Conservation (phyloP, 2,888 invertebrate species). For the Tethea ocularis region DNA sequence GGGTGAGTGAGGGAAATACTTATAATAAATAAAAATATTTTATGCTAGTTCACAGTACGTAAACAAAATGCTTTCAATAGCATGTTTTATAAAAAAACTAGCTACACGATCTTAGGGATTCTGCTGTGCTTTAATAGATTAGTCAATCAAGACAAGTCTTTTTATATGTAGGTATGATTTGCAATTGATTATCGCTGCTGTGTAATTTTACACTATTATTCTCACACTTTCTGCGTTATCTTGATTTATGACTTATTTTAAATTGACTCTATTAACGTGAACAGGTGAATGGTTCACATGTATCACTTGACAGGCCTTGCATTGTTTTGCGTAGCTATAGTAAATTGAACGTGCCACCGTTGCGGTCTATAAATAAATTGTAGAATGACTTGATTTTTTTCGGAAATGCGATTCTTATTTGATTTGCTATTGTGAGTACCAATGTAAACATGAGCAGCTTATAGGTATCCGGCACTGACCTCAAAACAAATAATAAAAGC, state of each 20-base stretch:
- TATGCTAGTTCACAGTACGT: no score
- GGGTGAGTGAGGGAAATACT: slow-evolving; percentile 68
- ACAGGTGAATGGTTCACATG: slow-evolving; percentile 12
- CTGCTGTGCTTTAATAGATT: no score
- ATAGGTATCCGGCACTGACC: slow-evolving; percentile 48
- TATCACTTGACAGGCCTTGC: slow-evolving; percentile 14
- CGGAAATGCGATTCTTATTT: not conserved
- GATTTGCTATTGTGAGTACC: slow-evolving; percentile 16
- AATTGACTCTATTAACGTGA: not conserved
- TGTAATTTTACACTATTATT: slow-evolving; percentile 7
- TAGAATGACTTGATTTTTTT: not conserved
- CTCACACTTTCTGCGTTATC: slow-evolving; percentile 5
- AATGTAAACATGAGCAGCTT: slow-evolving; percentile 26
- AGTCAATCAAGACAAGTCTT: no score
- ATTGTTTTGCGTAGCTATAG: slow-evolving; percentile 3
- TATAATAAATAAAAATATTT: no score
- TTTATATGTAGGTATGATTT: no score
- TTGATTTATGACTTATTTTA: slow-evolving; percentile 1
- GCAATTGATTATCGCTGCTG: not conserved
- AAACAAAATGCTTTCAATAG: not conserved
- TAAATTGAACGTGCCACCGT: slow-evolving; percentile 12
- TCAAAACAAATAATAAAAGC: slow-evolving; percentile 44
- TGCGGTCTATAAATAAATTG: slow-evolving; percentile 11
- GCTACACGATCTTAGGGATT: no score
- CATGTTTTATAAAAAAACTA: not conserved